These are phyloP conservation scores for Tolypeutes matacus DNA, from an alignment of 2,797 vertebrate species.

Conservation along the genomic window DNA sequence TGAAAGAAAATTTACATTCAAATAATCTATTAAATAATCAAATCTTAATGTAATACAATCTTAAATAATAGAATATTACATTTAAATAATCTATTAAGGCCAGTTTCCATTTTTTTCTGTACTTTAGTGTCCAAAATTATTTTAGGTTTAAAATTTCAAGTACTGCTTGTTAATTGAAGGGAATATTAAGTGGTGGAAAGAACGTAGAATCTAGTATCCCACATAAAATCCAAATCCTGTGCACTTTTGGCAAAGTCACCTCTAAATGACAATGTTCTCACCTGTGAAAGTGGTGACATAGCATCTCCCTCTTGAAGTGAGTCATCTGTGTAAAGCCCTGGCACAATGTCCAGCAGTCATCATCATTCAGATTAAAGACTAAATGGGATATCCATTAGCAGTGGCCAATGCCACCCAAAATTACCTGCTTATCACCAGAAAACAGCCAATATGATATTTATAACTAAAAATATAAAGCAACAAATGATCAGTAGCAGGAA, in stretches of 20 bases:
- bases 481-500: conserved; percentile 46
- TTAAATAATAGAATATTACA: background rate
- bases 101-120: background rate
- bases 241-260: background rate
- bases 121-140: background rate
- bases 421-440: background rate
- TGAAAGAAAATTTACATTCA: conserved; percentile 2
- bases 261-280: background rate
- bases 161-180: background rate
- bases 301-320: background rate
- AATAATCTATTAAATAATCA: background rate
- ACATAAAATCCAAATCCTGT: background rate
- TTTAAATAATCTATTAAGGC: background rate
- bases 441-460: conserved; percentile 44
- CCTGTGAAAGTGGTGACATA: background rate
- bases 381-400: background rate
- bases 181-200: background rate
- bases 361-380: background rate
- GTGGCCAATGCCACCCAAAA: background rate
- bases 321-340: background rate
- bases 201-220: background rate
- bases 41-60: no score
- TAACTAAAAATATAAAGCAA: conserved; percentile 53
- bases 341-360: background rate
- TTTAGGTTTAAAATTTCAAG: conserved; percentile 4